These are phyloP conservation scores for Lysiphlebus fabarum DNA, from an alignment of 1,140 invertebrate species.

Conservation along the genomic window DNA sequence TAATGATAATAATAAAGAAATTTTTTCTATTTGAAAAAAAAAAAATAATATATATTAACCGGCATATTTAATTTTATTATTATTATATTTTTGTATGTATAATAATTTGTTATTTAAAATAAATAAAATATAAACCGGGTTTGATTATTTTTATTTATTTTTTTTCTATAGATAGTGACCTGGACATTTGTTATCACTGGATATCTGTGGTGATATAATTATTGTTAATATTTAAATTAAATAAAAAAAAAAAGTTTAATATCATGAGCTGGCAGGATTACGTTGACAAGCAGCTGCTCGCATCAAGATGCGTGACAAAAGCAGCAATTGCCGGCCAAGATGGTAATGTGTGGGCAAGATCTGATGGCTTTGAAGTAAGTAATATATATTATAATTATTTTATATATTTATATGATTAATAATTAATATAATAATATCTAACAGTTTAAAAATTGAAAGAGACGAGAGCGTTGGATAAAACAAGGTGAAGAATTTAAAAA, in stretches of 20 bases:
- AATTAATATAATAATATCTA: background rate
- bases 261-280: slow-evolving; percentile 98
- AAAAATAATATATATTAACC: no score
- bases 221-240: background rate
- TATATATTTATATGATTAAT: background rate
- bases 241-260: background rate
- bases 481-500: background rate
- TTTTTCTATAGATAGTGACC: no score
- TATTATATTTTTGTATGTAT: no score
- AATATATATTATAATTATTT: slow-evolving; percentile 17
- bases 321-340: slow-evolving; percentile 92
- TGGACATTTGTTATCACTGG: no score
- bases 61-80: no score
- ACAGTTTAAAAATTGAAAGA: no score
- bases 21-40: no score
- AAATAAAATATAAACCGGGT: no score
- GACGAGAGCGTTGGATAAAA: no score
- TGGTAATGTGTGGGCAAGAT: slow-evolving; percentile 92
- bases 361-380: slow-evolving; percentile 89
- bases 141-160: no score
- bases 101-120: no score
- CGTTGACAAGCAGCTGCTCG: slow-evolving; percentile 94
- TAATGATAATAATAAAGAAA: no score
- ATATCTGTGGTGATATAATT: background rate
- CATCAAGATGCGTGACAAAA: slow-evolving; percentile 87